Evolutionary conservation across 2,888 invertebrate genomes (phyloP).

Genomic region (Willowsia nigromaculata): DNA sequence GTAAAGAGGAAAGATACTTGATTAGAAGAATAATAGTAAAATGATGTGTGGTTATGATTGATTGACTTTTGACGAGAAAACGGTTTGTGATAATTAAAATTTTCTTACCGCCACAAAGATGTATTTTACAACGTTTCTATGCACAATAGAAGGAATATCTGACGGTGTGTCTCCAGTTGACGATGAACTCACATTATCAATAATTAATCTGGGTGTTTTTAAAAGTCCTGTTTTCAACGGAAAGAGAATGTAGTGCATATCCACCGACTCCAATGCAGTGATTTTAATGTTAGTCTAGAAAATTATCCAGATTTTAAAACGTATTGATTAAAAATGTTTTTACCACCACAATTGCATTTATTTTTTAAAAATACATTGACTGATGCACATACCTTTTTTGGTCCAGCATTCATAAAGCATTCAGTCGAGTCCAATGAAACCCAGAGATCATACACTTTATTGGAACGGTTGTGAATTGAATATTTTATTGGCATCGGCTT

Average conservation of each 20-base stretch:
- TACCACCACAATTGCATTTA: too few species aligned
- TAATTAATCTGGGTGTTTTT: constrained; percentile 79
- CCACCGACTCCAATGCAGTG: constrained; percentile 80
- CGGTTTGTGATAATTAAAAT: neutral
- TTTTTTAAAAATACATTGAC: too few species aligned
- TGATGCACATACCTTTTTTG: constrained; percentile 87
- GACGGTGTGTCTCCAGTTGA: constrained; percentile 17
- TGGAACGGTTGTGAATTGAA: constrained; percentile 87
- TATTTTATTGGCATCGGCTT: constrained; percentile 86
- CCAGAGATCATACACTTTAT: constrained; percentile 86
- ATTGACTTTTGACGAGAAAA: neutral
- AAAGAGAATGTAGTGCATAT: constrained; percentile 87
- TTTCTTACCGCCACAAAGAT: constrained; percentile 76
- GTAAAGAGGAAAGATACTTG: neutral
- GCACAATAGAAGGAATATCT: constrained; percentile 47
- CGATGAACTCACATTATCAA: constrained; percentile 55
- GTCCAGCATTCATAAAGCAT: constrained; percentile 96
- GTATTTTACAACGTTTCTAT: constrained; percentile 72
- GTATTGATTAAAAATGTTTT: too few species aligned
- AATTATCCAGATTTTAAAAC: neutral
- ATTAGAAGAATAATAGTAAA: neutral
- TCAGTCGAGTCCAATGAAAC: constrained; percentile 91
- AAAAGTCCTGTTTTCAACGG: constrained; percentile 89
- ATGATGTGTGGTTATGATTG: neutral
- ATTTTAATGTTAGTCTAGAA: constrained; percentile 81